These are phyloP conservation scores for Drosophila parthenogenetica DNA, from an alignment of 2,888 invertebrate genomes.

Conservation along the genomic window DNA sequence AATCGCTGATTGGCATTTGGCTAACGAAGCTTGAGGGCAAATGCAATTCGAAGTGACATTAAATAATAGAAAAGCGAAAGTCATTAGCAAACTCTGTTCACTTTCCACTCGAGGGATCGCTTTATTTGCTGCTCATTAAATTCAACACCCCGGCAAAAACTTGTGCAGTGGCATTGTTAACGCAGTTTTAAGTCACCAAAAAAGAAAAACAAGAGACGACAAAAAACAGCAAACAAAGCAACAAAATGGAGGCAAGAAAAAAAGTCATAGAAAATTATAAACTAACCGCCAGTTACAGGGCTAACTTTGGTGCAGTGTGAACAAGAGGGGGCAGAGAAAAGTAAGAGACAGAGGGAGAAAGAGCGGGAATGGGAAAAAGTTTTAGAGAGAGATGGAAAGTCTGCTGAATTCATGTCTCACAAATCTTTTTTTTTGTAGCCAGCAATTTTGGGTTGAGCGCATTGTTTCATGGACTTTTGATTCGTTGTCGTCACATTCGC, in stretches of 20 bases:
- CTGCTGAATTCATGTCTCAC: conserved; percentile 38
- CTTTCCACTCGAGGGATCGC: conserved; percentile 32
- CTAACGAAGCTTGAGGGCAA: conserved; percentile 25
- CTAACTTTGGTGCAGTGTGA: conserved; percentile 40
- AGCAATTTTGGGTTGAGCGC: conserved; percentile 52
- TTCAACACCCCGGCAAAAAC: conserved; percentile 58
- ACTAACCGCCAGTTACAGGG: conserved; percentile 50
- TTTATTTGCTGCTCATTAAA: conserved; percentile 65
- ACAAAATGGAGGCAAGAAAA: conserved; percentile 11
- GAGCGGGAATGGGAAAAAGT: no score
- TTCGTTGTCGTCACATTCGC: conserved; percentile 63
- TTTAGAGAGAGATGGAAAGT: background rate
- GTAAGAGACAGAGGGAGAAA: background rate
- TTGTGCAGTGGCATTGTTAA: conserved; percentile 60
- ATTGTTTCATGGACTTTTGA: conserved; percentile 73
- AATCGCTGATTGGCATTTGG: conserved; percentile 11
- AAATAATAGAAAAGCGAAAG: conserved; percentile 26
- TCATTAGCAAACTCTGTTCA: conserved; percentile 56
- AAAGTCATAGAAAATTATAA: conserved; percentile 57
- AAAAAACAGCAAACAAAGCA: conserved; percentile 8
- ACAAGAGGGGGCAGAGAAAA: background rate
- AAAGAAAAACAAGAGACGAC: conserved; percentile 7
- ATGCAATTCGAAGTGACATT: conserved; percentile 13
- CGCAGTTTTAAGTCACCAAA: conserved; percentile 47
- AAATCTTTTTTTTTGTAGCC: background rate